Evolutionary conservation across 2,888 invertebrate species (phyloP).

Genomic region (Mesorhabditis belari): DNA sequence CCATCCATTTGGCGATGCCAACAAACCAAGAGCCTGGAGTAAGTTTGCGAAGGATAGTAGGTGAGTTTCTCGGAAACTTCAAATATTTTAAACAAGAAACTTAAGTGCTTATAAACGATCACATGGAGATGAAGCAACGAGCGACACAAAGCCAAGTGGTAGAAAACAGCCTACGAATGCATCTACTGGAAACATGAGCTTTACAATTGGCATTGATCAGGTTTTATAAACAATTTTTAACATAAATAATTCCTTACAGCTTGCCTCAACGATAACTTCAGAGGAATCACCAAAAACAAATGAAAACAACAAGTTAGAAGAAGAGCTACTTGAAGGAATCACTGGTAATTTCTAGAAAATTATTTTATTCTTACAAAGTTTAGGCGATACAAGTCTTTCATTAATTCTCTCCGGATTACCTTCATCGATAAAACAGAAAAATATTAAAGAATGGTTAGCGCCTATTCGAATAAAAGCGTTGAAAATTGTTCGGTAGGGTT

Average conservation of each 20-base stretch:
- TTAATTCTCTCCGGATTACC: conserved; percentile 44
- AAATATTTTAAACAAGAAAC: too few relatives aligned
- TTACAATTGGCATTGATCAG: conserved; percentile 53
- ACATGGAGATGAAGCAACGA: conserved; percentile 14
- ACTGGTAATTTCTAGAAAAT: conserved; percentile 12
- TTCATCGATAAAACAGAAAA: conserved; percentile 35
- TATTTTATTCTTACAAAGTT: not conserved
- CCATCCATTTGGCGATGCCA: conserved; percentile 55
- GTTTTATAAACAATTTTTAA: conserved; percentile 13
- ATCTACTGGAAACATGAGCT: conserved; percentile 78
- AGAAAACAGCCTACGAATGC: conserved; percentile 66
- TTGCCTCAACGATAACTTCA: conserved; percentile 1
- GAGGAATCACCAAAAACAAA: not conserved
- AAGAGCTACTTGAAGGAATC: conserved; percentile 31
- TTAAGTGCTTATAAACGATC: conserved; percentile 27
- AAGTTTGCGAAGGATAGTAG: conserved; percentile 77
- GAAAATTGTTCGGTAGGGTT: conserved; percentile 14
- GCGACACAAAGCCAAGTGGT: conserved; percentile 9
- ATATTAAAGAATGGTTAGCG: conserved; percentile 47
- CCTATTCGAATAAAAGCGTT: conserved; percentile 44
- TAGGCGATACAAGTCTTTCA: conserved; percentile 40
- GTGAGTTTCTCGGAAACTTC: conserved; percentile 43
- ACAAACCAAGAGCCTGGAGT: conserved; percentile 85
- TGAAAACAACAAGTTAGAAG: conserved; percentile 9
- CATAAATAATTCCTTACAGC: not conserved